A percentile compares a stretch with the other conserved stretches of the same genome.
These are phyloP conservation scores for Saturnia japonica DNA, from an alignment of 2,888 invertebrate genomes.

Conservation along the genomic window DNA sequence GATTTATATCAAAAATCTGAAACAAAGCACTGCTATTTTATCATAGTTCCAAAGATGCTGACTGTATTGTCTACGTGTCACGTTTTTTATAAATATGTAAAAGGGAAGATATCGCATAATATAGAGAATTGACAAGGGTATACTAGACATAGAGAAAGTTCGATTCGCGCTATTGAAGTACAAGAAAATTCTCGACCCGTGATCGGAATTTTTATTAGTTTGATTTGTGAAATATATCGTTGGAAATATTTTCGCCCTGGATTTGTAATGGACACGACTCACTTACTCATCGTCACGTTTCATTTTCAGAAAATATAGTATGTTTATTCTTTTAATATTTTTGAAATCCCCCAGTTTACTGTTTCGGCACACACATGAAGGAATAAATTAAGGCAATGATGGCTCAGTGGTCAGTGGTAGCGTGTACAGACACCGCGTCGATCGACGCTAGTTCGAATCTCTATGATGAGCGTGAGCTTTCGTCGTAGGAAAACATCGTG, in stretches of 20 bases:
- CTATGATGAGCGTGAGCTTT: no score
- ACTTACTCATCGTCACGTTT: slow-evolving; percentile 30
- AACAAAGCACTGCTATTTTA: background rate
- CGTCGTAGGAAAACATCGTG: no score
- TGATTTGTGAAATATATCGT: slow-evolving; percentile 54
- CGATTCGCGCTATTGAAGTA: slow-evolving; percentile 63
- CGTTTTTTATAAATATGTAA: slow-evolving; percentile 34
- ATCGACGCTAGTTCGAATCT: no score
- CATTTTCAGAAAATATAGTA: slow-evolving; percentile 7
- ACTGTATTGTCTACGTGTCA: slow-evolving; percentile 22
- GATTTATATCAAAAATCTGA: background rate
- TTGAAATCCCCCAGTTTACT: background rate
- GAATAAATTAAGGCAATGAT: no score
- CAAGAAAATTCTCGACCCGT: slow-evolving; percentile 58
- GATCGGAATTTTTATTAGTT: slow-evolving; percentile 57
- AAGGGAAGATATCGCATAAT: slow-evolving; percentile 51
- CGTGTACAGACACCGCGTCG: no score
- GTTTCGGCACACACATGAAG: background rate
- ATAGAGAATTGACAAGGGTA: slow-evolving; percentile 69
- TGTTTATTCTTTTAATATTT: slow-evolving; percentile 4
- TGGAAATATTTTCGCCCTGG: slow-evolving; percentile 34
- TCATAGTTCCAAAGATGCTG: slow-evolving; percentile 23
- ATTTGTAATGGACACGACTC: slow-evolving; percentile 33
- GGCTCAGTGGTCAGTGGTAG: no score
- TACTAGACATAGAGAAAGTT: slow-evolving; percentile 59